Conservation (phyloP, 2,113 vertebrate genomes). For the Dromaius novaehollandiae region DNA sequence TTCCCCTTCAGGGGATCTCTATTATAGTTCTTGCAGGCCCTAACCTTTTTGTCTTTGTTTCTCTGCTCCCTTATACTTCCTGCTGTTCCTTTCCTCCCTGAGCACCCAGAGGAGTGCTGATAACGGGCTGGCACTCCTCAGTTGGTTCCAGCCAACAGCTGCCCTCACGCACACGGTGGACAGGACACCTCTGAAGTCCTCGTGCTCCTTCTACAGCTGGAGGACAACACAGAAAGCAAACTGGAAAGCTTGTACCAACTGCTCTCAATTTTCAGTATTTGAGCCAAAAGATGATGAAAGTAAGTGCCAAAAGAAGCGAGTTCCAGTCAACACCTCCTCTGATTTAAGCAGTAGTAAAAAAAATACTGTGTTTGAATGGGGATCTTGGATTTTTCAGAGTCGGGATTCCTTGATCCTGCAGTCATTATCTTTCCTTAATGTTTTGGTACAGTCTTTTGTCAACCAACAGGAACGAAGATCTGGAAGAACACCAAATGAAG, state of each 20-base stretch:
- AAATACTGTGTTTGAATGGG: not conserved
- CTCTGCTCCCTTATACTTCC: not conserved
- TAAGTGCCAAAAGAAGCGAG: not conserved
- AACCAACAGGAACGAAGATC: rapidly evolving
- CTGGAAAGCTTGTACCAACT: not conserved
- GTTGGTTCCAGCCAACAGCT: not conserved
- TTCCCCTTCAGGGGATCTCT: not conserved
- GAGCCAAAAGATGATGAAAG: not conserved
- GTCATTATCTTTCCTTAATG: not conserved
- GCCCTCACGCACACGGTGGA: not conserved
- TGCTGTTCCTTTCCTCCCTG: not conserved
- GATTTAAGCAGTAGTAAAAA: constrained; percentile 10
- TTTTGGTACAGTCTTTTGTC: not conserved
- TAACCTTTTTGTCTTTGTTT: not conserved
- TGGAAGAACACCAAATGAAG: not conserved
- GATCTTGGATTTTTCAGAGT: constrained; percentile 5
- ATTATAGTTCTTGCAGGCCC: not conserved
- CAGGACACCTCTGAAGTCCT: not conserved
- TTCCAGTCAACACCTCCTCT: constrained; percentile 14
- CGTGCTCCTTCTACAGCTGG: not conserved
- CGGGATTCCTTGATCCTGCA: not conserved
- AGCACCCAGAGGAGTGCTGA: not conserved
- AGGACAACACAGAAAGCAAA: not conserved
- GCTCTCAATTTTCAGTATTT: not conserved
- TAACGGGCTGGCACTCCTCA: not conserved